Base-by-base conservation (phyloP, 2,113 vertebrate genomes). In the Elephantulus edwardii region DNA sequence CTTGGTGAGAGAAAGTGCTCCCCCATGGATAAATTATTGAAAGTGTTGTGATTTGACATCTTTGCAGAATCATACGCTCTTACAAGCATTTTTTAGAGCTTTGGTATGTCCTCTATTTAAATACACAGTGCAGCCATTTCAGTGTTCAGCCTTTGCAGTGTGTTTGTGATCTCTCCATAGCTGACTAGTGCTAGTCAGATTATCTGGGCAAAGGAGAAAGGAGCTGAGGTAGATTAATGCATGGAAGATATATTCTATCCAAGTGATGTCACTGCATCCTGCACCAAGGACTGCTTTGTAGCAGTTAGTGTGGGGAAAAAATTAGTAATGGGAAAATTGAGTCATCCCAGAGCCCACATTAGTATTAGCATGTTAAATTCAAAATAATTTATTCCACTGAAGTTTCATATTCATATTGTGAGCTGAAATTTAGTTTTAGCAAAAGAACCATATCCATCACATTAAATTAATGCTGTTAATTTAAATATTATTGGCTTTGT, bases 381-480 rank as follows among this genome's bases (percentile, higher is more conserved):
- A 79, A 52, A 71, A 92, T 78, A 74, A 89, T 82, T 85, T 82
- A 89, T 89, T 81, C 56, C 16, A 46, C 20, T 26, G 48, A 33
- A 52, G 83, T 64, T 74, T 66, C 56, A 62, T 44, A 40, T 74
- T 88, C 26, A 70, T 35, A 46, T 35, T 56, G 72, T 13, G 68
- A 75, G 64, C 62, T 75, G 78, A 91, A 91, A 89, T 92, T 85
- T 71, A 81, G 88, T 88, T 92, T 91, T 83, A 89, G 78, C 78
- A 22, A 64, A 91, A 85, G 64, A 92, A 81, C 50, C n/a, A 4
- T 75, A 89, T 89, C 89, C 40, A 79, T 93, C 88, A 79, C 11
- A 74, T 88, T 77, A 84, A 93, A 89, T 91, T 93, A 91, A 74
- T 84, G 82, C 44, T 85, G 72, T 81, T 86, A 80, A 93, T 94